These are phyloP conservation scores for Sturnira hondurensis DNA, from an alignment of 2,113 vertebrate genomes.

Conservation along the genomic window DNA sequence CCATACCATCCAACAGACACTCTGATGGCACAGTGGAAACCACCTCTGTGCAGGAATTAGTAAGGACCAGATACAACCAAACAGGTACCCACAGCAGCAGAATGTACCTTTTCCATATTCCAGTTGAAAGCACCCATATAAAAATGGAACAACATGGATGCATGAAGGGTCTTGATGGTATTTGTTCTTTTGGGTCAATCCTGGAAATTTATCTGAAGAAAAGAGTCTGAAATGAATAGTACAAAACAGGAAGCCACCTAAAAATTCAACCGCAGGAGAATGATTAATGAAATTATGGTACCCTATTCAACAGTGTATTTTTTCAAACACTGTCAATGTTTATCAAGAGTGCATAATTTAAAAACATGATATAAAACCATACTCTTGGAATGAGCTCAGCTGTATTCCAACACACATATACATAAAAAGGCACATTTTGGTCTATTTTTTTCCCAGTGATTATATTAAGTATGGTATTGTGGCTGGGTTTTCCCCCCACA, in stretches of 20 bases:
- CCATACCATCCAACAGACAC: conserved; percentile 36
- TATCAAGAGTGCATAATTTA: background rate
- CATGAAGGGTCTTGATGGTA: background rate
- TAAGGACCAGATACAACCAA: conserved; percentile 1
- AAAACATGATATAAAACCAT: background rate
- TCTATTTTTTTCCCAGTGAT: background rate
- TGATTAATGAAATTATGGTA: background rate
- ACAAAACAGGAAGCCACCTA: background rate
- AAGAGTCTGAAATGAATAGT: background rate
- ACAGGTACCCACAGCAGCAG: background rate
- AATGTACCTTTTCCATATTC: background rate
- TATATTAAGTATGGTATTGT: background rate
- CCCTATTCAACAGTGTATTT: background rate
- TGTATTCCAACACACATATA: background rate
- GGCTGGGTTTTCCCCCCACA: background rate
- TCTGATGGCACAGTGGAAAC: conserved; percentile 4
- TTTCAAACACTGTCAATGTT: background rate
- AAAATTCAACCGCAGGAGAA: background rate
- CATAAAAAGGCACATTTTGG: background rate
- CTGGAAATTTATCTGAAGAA: background rate
- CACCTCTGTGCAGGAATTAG: conserved; percentile 35
- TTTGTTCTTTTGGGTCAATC: background rate
- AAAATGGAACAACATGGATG: background rate
- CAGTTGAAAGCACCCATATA: background rate
- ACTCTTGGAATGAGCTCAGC: background rate